phyloP scores from a whole-genome alignment of 2,797 vertebrate species.

The Otus scops region DNA sequence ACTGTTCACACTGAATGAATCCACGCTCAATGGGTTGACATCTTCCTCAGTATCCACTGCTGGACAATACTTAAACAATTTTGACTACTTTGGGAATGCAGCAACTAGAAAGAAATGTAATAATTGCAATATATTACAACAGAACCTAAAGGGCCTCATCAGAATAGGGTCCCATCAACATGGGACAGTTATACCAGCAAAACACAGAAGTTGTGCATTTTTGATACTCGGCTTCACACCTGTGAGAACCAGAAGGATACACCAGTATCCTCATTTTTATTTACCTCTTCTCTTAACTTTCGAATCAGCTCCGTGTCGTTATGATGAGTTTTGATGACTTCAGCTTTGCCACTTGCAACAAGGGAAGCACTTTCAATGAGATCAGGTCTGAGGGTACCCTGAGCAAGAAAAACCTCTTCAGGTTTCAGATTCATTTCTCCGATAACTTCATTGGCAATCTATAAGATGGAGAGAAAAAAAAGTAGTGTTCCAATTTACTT shows the following conservation, averaged over 20 bases:
- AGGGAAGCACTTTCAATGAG: slow-evolving; percentile 97
- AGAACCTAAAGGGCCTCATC: background rate
- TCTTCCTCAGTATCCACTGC: background rate
- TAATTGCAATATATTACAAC: fast-evolving
- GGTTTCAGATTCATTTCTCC: slow-evolving; percentile 98
- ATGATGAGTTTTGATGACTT: slow-evolving; percentile 98
- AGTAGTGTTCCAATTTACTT: fast-evolving
- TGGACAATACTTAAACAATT: background rate
- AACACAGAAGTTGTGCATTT: fast-evolving
- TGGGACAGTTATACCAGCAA: background rate
- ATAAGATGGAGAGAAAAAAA: background rate
- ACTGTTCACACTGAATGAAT: background rate
- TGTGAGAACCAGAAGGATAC: background rate
- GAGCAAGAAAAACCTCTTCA: slow-evolving; percentile 94
- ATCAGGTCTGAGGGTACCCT: slow-evolving; percentile 95
- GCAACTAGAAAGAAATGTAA: background rate
- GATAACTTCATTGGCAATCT: slow-evolving; percentile 98
- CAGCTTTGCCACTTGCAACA: slow-evolving; percentile 93
- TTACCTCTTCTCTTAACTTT: slow-evolving; percentile 94
- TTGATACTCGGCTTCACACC: background rate
- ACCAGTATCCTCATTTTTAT: background rate
- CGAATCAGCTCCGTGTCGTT: slow-evolving; percentile 98
- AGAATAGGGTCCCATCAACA: background rate
- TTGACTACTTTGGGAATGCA: background rate
- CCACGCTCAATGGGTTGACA: background rate